Evolutionary conservation across 2,113 vertebrate species (phyloP).

Genomic region (Crotalus horridus): DNA sequence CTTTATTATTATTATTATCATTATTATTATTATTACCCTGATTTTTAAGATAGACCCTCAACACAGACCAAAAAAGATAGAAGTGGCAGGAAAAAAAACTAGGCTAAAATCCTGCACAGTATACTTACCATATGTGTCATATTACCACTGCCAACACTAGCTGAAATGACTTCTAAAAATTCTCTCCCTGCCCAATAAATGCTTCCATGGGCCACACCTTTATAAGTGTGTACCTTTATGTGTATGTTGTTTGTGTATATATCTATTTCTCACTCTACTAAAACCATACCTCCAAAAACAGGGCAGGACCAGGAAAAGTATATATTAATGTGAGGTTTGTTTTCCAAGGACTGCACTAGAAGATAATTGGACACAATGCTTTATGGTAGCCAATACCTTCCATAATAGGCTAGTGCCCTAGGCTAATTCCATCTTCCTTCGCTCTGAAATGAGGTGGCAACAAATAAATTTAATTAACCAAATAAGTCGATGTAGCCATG

Average conservation of each 20-base stretch:
- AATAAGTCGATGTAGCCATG: background rate
- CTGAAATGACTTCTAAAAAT: background rate
- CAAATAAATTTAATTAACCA: background rate
- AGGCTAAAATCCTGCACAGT: background rate
- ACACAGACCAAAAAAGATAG: background rate
- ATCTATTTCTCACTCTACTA: background rate
- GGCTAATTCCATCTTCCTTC: background rate
- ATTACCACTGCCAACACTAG: background rate
- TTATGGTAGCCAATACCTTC: background rate
- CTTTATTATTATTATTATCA: no score
- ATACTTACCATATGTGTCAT: background rate
- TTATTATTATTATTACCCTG: no score
- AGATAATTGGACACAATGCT: background rate
- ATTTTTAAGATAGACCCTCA: background rate
- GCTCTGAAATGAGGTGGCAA: background rate
- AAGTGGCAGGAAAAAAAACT: background rate
- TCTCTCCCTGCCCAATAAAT: background rate
- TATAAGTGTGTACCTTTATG: background rate
- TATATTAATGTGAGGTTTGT: background rate
- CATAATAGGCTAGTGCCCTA: background rate
- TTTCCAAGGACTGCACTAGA: background rate
- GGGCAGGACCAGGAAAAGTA: background rate
- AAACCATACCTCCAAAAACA: background rate
- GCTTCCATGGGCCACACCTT: background rate
- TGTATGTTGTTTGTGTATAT: background rate